Evolutionary conservation across 2,888 invertebrate genomes (phyloP).

Genomic region (Drosophila recens): DNA sequence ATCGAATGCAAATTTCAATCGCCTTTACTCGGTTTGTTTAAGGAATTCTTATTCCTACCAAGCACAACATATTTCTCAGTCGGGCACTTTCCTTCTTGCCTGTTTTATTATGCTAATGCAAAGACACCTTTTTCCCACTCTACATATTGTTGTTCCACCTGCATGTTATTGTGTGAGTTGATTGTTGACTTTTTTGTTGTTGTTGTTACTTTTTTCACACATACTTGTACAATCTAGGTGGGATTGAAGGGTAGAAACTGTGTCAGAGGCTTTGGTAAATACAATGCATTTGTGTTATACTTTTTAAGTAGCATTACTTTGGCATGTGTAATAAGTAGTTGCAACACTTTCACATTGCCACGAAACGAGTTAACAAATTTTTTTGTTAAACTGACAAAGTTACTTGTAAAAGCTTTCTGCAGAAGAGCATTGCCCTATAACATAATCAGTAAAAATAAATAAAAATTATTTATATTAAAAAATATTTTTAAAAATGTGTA

Average conservation of each 20-base stretch:
- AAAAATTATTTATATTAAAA: background rate
- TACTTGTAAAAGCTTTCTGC: background rate
- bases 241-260: constrained; percentile 51
- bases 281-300: constrained; percentile 68
- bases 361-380: background rate
- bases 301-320: constrained; percentile 69
- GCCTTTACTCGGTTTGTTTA: background rate
- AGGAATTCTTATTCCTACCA: background rate
- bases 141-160: background rate
- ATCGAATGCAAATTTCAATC: constrained; percentile 2
- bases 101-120: constrained; percentile 72
- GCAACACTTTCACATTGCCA: constrained; percentile 19
- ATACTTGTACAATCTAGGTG: constrained; percentile 13
- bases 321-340: constrained; percentile 10
- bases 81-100: constrained; percentile 3
- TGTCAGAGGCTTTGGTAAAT: constrained; percentile 66
- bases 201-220: constrained; percentile 25
- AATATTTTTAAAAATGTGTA: background rate
- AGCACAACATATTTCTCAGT: constrained; percentile 4
- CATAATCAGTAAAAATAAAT: background rate
- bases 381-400: background rate
- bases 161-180: constrained; percentile 49
- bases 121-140: background rate
- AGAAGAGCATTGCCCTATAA: background rate
- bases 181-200: constrained; percentile 35